phyloP scores from a whole-genome alignment of 2,113 vertebrate species.

The Balaeniceps rex region DNA sequence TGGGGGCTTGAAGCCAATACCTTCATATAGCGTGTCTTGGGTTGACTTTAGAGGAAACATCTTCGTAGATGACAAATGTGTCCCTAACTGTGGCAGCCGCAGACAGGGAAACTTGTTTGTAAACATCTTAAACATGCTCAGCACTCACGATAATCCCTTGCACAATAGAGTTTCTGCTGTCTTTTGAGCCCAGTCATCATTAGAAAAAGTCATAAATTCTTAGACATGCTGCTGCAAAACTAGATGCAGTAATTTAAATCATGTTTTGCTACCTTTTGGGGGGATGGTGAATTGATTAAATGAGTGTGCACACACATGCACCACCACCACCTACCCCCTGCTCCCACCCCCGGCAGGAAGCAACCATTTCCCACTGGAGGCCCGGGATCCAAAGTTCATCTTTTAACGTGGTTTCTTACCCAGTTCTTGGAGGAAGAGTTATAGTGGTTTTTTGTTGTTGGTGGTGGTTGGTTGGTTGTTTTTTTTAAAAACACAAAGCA shows the following conservation, averaged over 20 bases:
- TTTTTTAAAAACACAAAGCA: background rate
- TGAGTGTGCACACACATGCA: rapidly evolving
- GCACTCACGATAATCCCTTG: too few species aligned
- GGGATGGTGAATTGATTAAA: background rate
- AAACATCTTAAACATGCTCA: background rate
- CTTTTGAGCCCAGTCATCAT: background rate
- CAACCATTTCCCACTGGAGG: background rate
- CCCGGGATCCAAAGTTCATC: background rate
- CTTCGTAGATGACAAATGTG: rapidly evolving
- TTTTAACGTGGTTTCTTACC: background rate
- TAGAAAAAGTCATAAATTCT: background rate
- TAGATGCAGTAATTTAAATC: background rate
- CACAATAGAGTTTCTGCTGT: background rate
- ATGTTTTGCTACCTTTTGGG: background rate
- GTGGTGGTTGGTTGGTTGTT: too few species aligned
- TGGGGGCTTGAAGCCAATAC: background rate
- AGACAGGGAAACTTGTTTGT: background rate
- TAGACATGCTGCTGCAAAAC: background rate
- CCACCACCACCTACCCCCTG: too few species aligned
- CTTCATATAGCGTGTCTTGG: rapidly evolving
- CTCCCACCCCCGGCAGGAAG: background rate
- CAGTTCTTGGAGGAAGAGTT: background rate
- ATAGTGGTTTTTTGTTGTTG: background rate
- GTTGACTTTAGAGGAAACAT: background rate
- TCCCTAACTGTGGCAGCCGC: background rate